Percentiles rank a stretch among this genome's conserved stretches.
Evolutionary conservation across 2,888 invertebrate genomes (phyloP).

Genomic region (Cephus spinipes): DNA sequence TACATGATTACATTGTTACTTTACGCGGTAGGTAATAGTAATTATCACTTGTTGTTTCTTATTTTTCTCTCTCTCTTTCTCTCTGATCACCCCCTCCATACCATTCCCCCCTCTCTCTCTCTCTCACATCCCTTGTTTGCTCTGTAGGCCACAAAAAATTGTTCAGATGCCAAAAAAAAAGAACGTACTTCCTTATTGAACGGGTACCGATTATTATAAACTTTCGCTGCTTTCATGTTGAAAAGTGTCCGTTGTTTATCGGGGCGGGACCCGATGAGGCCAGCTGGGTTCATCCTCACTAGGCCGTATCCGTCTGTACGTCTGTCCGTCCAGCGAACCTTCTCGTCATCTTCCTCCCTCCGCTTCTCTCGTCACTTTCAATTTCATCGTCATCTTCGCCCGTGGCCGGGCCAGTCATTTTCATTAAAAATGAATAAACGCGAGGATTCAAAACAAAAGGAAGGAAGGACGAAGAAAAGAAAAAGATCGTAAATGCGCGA

Average conservation of each 20-base stretch:
- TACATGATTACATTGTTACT: slow-evolving; percentile 64
- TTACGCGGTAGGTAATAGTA: slow-evolving; percentile 57
- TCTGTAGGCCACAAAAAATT: slow-evolving; percentile 65
- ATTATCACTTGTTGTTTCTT: slow-evolving; percentile 58
- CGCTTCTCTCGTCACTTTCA: slow-evolving; percentile 20
- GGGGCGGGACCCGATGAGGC: slow-evolving; percentile 62
- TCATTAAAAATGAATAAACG: slow-evolving; percentile 36
- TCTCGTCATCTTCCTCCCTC: slow-evolving; percentile 13
- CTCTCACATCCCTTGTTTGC: slow-evolving; percentile 44
- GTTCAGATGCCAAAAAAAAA: slow-evolving; percentile 59
- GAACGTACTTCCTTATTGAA: slow-evolving; percentile 43
- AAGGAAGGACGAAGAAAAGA: not conserved
- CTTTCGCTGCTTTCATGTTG: slow-evolving; percentile 26
- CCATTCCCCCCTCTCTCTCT: not conserved
- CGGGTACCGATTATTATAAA: slow-evolving; percentile 41
- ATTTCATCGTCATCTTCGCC: slow-evolving; percentile 32
- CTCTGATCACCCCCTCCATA: not conserved
- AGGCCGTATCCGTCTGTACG: slow-evolving; percentile 56
- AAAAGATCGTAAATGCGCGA: not conserved
- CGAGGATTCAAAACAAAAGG: slow-evolving; percentile 27
- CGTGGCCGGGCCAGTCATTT: slow-evolving; percentile 46
- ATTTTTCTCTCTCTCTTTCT: not conserved
- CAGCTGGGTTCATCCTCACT: slow-evolving; percentile 66
- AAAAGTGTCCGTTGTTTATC: slow-evolving; percentile 41
- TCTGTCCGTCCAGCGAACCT: slow-evolving; percentile 26